phyloP scores from a whole-genome alignment of 1,140 invertebrate species.

The Cyrtorhinus lividipennis region DNA sequence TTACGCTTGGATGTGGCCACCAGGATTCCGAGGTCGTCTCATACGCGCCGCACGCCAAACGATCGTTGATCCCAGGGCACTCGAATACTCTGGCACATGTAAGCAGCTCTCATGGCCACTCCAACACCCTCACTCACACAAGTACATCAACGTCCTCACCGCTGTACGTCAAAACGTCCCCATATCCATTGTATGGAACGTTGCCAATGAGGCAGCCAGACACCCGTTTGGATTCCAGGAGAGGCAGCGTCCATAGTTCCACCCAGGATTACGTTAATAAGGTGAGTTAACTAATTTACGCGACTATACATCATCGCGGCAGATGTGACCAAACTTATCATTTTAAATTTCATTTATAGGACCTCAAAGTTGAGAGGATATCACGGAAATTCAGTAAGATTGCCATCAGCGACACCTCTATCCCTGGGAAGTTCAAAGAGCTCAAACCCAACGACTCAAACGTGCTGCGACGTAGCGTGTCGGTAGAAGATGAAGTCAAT shows the following conservation, averaged over 20 bases:
- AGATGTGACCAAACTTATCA: background rate
- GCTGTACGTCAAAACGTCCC: background rate
- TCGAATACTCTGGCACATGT: background rate
- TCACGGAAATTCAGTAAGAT: constrained; percentile 18
- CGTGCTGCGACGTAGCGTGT: constrained; percentile 8
- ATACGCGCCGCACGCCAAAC: background rate
- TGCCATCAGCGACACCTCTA: constrained; percentile 21
- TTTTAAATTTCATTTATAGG: background rate
- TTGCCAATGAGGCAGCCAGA: background rate
- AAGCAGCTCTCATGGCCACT: background rate
- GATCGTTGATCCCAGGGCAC: background rate
- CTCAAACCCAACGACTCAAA: background rate
- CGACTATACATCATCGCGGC: too few species aligned
- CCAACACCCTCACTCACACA: background rate
- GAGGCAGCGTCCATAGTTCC: background rate
- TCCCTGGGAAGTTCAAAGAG: constrained; percentile 17
- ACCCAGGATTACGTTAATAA: background rate
- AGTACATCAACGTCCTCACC: background rate
- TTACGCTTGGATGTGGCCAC: too few species aligned
- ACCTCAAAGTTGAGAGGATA: constrained; percentile 4
- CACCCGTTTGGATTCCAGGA: background rate
- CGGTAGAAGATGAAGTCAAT: constrained; percentile 17
- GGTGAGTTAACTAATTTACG: background rate
- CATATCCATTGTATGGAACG: background rate
- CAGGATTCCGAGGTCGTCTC: background rate